phyloP scores from a whole-genome alignment of 2,797 vertebrate species.

The Siniperca undulata region DNA sequence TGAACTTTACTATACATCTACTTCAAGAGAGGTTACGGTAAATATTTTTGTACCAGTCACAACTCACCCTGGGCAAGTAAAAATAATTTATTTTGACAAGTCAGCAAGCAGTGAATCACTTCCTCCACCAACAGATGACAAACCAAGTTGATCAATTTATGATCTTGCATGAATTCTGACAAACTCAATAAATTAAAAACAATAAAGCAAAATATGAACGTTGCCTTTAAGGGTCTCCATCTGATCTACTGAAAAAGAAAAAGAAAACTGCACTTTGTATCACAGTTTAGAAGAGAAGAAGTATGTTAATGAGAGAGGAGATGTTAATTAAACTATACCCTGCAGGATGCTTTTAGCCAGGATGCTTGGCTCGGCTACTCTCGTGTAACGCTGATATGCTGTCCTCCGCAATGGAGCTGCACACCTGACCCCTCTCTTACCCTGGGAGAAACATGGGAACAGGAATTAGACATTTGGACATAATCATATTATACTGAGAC shows the following conservation, averaged over 20 bases:
- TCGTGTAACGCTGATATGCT: slow-evolving; percentile 80
- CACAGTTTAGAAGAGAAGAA: slow-evolving; percentile 17
- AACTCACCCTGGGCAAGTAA: neutral
- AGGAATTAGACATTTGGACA: slow-evolving; percentile 60
- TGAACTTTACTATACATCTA: neutral
- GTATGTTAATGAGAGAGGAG: slow-evolving; percentile 63
- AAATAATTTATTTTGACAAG: neutral
- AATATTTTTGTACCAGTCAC: neutral
- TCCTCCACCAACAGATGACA: neutral
- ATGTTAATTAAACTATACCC: slow-evolving; percentile 83
- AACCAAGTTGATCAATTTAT: neutral
- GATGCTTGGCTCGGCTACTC: slow-evolving; percentile 75
- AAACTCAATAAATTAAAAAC: neutral
- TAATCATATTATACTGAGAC: slow-evolving; percentile 44
- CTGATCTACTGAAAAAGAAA: neutral
- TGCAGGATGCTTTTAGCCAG: slow-evolving; percentile 83
- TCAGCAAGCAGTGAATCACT: neutral
- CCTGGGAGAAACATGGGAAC: slow-evolving; percentile 75
- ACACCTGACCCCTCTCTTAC: slow-evolving; percentile 80
- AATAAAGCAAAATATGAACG: neutral
- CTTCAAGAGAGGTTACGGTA: neutral
- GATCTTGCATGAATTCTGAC: neutral
- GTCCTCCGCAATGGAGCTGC: slow-evolving; percentile 75
- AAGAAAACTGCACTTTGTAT: neutral
- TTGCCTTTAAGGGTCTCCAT: slow-evolving; percentile 15